Base-by-base conservation (phyloP, 2,888 invertebrate genomes). In the Resseliella maxima region DNA sequence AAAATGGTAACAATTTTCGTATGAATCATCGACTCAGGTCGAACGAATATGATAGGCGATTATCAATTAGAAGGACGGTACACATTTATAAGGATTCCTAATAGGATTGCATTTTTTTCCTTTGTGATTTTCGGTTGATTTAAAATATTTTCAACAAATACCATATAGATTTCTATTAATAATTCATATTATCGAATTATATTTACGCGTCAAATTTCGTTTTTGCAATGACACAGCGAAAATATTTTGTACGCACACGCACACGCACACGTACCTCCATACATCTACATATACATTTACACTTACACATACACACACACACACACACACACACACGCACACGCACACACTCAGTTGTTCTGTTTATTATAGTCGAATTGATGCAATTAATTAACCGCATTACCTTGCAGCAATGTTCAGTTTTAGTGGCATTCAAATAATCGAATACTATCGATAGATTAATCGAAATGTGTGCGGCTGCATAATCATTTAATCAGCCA, bases 371-470 rank as follows among this genome's bases (percentile, higher is more conserved):
- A n/a, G n/a, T n/a, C n/a, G n/a, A n/a, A 59, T 0, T 24, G 27
- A n/a, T 24, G 59, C 31, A 72, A 72, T 31, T 72, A 72, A 72
- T 72, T 27, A 72, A 35, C 72, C 15, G n/a, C 31, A 31, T 72
- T 72, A 72, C 31, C 31, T 18, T 72, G 72, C 15, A 21, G 31
- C 50, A 18, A 50, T 72, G 59, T 24, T 31, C 72, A 35, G 31
- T 31, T 72, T 15, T 5, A 6, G 3, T 59, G 59, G 59, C n/a
- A 59, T 24, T 59, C 24, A 41, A 50, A 50, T 50, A 50, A 50
- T 50, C 18, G 50, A 50, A 50, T 3, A 50, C 21, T 50, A 18
- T 15, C 21, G 5, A 8, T 5, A 50, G 18, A 50, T 15, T 15
- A 21, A 18, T 15, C 50, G 50, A 50, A 12, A 41, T 12, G 12